Evolutionary conservation across 2,113 vertebrate species (phyloP).

Genomic region (Microcebus griseorufus): DNA sequence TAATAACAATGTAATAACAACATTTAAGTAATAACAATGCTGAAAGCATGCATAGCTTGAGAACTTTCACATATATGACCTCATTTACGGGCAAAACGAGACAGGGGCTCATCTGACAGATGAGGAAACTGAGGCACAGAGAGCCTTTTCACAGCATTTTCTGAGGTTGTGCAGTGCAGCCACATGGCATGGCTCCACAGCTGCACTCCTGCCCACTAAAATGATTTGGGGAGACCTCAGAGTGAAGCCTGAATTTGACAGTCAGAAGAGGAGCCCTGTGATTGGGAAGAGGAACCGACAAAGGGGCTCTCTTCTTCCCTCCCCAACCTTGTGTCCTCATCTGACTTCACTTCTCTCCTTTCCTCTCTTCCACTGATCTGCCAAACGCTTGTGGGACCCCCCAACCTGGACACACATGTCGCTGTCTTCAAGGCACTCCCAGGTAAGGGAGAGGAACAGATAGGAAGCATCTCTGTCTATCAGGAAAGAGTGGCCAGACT

Average conservation of each 20-base stretch:
- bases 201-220: background rate
- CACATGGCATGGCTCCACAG: background rate
- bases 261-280: background rate
- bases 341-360: background rate
- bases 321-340: background rate
- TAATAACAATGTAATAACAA: too few species aligned
- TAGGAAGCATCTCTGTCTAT: background rate
- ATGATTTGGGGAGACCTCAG: background rate
- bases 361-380: background rate
- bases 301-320: background rate
- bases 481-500: background rate
- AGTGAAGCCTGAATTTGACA: background rate
- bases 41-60: background rate
- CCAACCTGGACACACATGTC: background rate
- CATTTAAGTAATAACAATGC: background rate
- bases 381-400: background rate
- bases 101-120: background rate
- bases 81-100: background rate
- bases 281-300: background rate
- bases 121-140: background rate
- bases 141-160: background rate
- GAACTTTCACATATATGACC: rapidly evolving
- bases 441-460: background rate
- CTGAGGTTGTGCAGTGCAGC: background rate
- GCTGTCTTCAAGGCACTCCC: background rate